Base-by-base conservation (phyloP, 2,797 vertebrate species). In the Cuniculus paca region DNA sequence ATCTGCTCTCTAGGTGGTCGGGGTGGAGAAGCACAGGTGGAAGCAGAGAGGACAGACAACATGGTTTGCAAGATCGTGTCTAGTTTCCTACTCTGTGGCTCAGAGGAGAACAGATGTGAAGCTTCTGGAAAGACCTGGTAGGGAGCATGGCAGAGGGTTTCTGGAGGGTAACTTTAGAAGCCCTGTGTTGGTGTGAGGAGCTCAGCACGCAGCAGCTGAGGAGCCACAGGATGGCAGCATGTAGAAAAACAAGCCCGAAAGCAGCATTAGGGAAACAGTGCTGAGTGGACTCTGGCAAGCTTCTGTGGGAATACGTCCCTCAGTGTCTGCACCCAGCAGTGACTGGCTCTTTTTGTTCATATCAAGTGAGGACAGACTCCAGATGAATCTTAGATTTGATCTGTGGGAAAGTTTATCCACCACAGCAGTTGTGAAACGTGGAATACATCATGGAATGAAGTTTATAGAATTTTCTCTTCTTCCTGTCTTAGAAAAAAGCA, bases 1-100 rank as follows among this genome's bases (percentile, higher is more conserved):
- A 95, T 94, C 96, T 92, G 96, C 92, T 94, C 94, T 88, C 52
- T 94, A 93, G 95, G 95, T 97, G 96, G 95, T 94, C 93, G 78
- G 77, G 34, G 50, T 56, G 50, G 14, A 24, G 68, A 39, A 45
- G 61, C 93, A 93, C 95, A 97, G 95, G 92, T 93, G 94, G 95
- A n/a, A 61, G 72, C 88, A 54, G 72, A 20, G 42, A 7, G 70
- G 82, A 74, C 84, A 79, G 13, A 34, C 6, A 11, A 31, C 4
- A 0, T 4, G 68, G 72, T 52, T 20, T 72, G 63, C 3, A 4
- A 24, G 36, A n/a, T 65, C 10, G 48, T 31, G 74, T 97, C 83
- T 50, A 48, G 89, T 75, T 90, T 87, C 85, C 60, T 31, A 3
- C 60, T 31, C 54, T 72, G 0, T 45, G 45, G 61, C 56, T 84